Evolutionary conservation across 1,140 invertebrate species (phyloP).

Genomic region (Drosophila lacteicornis): DNA sequence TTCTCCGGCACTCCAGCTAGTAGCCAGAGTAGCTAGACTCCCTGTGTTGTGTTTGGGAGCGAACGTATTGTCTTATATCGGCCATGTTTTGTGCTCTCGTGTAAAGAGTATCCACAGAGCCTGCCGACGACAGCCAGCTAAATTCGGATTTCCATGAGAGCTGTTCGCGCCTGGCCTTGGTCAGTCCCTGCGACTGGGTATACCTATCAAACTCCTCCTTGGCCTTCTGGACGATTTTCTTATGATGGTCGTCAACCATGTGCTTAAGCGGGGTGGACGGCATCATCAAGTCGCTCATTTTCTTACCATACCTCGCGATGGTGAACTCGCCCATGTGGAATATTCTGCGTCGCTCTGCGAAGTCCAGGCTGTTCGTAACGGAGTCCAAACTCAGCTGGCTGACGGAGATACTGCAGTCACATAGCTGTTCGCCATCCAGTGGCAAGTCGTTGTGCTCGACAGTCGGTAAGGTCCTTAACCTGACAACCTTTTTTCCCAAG

Average conservation of each 20-base stretch:
- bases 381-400: neutral
- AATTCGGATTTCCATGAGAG: neutral
- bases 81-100: too few relatives aligned
- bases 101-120: neutral
- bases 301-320: constrained; percentile 47
- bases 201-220: constrained; percentile 27
- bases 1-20: constrained; percentile 5
- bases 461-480: neutral
- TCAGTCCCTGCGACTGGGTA: constrained; percentile 34
- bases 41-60: too few relatives aligned
- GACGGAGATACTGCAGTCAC: neutral
- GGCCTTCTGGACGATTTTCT: constrained; percentile 7
- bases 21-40: too few relatives aligned
- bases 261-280: neutral
- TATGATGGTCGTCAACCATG: neutral
- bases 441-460: too few relatives aligned
- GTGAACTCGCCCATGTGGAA: constrained; percentile 54
- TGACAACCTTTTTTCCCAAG: neutral
- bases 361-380: neutral
- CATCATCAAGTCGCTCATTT: constrained; percentile 49
- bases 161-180: constrained; percentile 27
- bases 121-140: neutral
- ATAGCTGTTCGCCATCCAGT: neutral
- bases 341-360: constrained; percentile 30
- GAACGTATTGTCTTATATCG: neutral